These are phyloP conservation scores for Caenorhabditis sp. DNA, from an alignment of 2,888 invertebrate species.

Conservation along the genomic window DNA sequence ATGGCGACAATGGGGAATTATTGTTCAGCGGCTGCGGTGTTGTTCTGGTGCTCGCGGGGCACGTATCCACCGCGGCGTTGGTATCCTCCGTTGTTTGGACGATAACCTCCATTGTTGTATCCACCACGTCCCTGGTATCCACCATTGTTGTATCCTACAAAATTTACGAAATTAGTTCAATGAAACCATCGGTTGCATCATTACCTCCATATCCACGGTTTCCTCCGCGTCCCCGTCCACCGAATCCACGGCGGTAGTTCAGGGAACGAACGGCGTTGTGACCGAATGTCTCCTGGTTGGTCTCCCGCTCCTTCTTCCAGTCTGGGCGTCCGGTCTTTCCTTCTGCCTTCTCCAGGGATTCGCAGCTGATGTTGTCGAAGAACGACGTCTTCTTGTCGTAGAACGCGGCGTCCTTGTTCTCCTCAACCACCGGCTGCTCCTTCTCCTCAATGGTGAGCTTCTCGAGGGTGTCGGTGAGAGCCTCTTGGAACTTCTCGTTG, in stretches of 20 bases:
- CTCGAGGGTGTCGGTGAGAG: conserved; percentile 71
- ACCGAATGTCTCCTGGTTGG: conserved; percentile 83
- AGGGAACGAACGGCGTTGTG: conserved; percentile 80
- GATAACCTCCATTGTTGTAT: conserved; percentile 60
- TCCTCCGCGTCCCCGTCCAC: conserved; percentile 70
- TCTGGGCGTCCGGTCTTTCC: conserved; percentile 81
- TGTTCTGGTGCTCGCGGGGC: conserved; percentile 46
- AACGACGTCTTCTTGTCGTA: conserved; percentile 98
- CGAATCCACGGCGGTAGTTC: conserved; percentile 75
- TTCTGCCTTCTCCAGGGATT: conserved; percentile 86
- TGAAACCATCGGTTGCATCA: not conserved
- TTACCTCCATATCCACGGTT: conserved; percentile 69
- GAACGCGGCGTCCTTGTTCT: conserved; percentile 85
- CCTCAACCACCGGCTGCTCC: conserved; percentile 64
- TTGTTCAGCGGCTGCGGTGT: conserved; percentile 45
- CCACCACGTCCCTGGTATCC: conserved; percentile 68
- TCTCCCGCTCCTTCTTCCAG: conserved; percentile 82
- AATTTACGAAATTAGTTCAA: no score
- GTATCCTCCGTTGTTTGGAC: conserved; percentile 60
- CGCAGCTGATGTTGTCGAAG: conserved; percentile 99
- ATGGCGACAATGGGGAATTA: conserved; percentile 27
- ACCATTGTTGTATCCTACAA: conserved; percentile 36
- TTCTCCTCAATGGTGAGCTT: conserved; percentile 66
- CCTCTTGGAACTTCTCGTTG: conserved; percentile 93
- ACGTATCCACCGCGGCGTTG: conserved; percentile 53